A percentile compares a stretch with the other conserved stretches of the same genome.
These are phyloP conservation scores for Unio pictorum DNA, from an alignment of 2,888 invertebrate genomes.

Conservation along the genomic window DNA sequence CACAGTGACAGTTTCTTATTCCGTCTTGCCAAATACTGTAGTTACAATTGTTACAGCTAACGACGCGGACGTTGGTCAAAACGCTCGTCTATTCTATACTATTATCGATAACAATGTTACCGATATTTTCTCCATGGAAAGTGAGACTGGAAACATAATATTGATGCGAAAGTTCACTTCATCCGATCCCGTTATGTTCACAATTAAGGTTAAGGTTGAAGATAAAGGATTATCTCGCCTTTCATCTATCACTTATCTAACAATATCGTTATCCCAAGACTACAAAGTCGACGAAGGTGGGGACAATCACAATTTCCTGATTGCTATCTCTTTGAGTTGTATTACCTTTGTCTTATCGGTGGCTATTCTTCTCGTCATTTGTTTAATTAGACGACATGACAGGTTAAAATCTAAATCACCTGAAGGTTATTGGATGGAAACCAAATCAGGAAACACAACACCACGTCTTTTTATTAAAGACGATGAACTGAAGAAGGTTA, in stretches of 20 bases:
- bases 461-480: too few species aligned
- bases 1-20: conserved; percentile 37
- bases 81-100: conserved; percentile 20
- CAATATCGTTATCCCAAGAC: background rate
- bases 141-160: conserved; percentile 25
- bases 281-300: conserved; percentile 2
- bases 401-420: background rate
- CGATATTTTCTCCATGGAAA: conserved; percentile 20
- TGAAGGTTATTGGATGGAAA: conserved; percentile 5
- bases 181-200: conserved; percentile 10
- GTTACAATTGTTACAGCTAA: conserved; percentile 22
- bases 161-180: conserved; percentile 12
- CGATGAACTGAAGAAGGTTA: too few species aligned
- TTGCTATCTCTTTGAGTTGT: conserved; percentile 41
- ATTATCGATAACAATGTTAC: conserved; percentile 22
- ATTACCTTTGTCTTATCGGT: conserved; percentile 40
- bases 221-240: conserved; percentile 16
- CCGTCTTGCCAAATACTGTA: conserved; percentile 17
- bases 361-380: conserved; percentile 37
- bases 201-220: conserved; percentile 15
- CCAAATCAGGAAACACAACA: conserved; percentile 1
- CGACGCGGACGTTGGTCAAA: conserved; percentile 31
- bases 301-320: conserved; percentile 29
- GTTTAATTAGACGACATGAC: conserved; percentile 35
- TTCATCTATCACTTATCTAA: background rate